phyloP scores from a whole-genome alignment of 2,888 invertebrate genomes.

The Troglohyphantes excavatus region DNA sequence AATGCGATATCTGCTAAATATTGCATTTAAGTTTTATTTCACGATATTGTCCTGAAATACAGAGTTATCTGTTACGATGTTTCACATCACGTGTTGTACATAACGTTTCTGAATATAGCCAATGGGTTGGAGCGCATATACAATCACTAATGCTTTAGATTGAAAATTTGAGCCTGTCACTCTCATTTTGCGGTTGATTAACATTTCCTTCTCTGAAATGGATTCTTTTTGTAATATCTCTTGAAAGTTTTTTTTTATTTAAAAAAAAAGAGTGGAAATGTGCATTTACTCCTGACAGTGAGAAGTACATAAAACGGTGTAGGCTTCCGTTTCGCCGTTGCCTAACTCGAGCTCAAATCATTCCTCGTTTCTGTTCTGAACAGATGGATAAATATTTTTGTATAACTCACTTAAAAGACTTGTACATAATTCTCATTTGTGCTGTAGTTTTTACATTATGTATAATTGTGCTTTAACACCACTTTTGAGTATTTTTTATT shows the following conservation, averaged over 20 bases:
- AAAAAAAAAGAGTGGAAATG: conserved; percentile 28
- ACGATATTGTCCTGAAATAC: not conserved
- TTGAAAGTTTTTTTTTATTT: not conserved
- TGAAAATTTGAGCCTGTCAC: not conserved
- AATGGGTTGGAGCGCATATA: conserved; percentile 58
- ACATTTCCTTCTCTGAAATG: not conserved
- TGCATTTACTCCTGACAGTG: conserved; percentile 78
- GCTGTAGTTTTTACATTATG: conserved; percentile 70
- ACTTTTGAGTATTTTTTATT: conserved; percentile 41
- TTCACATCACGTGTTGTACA: conserved; percentile 38
- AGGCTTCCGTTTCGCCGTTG: conserved; percentile 58
- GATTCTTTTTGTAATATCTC: conserved; percentile 7
- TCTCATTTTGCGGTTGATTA: not conserved
- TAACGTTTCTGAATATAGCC: conserved; percentile 12
- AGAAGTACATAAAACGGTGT: conserved; percentile 69
- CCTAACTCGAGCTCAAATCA: conserved; percentile 78
- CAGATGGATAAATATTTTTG: conserved; percentile 77
- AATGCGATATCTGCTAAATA: not conserved
- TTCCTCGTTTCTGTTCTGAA: conserved; percentile 78
- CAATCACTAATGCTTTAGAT: conserved; percentile 8
- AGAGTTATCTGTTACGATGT: no score
- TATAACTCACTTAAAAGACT: conserved; percentile 76
- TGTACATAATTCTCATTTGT: conserved; percentile 77
- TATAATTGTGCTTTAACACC: conserved; percentile 46
- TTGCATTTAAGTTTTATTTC: not conserved